A percentile compares a stretch with the other conserved stretches of the same genome.
These are phyloP conservation scores for Hassar affinis DNA, from an alignment of 2,113 vertebrate genomes.

Conservation along the genomic window DNA sequence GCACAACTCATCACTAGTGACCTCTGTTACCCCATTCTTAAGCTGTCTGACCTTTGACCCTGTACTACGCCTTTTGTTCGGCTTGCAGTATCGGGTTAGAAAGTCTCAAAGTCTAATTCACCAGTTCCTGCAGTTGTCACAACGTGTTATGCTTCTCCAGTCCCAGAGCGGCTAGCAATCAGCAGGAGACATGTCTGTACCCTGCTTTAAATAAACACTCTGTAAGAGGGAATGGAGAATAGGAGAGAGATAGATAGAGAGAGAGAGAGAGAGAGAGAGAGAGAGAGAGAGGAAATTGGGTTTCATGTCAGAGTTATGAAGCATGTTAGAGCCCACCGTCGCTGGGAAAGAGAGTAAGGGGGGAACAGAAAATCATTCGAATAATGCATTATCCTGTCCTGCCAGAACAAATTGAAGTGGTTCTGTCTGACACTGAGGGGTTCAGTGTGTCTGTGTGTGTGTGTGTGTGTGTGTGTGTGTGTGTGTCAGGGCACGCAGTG, in stretches of 20 bases:
- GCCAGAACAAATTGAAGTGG: slow-evolving; percentile 19
- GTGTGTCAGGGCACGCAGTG: neutral
- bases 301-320: slow-evolving; percentile 60
- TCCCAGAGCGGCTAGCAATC: slow-evolving; percentile 56
- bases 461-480: slow-evolving; percentile 35
- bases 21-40: neutral
- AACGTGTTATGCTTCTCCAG: slow-evolving; percentile 58
- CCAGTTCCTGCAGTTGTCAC: slow-evolving; percentile 67
- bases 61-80: neutral
- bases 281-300: slow-evolving; percentile 66
- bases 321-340: slow-evolving; percentile 57
- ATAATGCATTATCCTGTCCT: slow-evolving; percentile 9
- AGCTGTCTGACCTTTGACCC: slow-evolving; percentile 16
- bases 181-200: slow-evolving; percentile 57
- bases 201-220: slow-evolving; percentile 50
- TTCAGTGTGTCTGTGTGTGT: slow-evolving; percentile 35
- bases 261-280: slow-evolving; percentile 67
- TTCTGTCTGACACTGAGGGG: slow-evolving; percentile 30
- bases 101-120: slow-evolving; percentile 59
- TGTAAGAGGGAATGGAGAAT: slow-evolving; percentile 49
- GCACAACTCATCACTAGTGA: neutral
- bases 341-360: neutral
- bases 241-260: too few species aligned
- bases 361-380: neutral
- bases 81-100: neutral